Evolutionary conservation across 2,888 invertebrate genomes (phyloP), one percentile per base, ranked within the genome.

Genomic region (Dorcus parallelipipedus): DNA sequence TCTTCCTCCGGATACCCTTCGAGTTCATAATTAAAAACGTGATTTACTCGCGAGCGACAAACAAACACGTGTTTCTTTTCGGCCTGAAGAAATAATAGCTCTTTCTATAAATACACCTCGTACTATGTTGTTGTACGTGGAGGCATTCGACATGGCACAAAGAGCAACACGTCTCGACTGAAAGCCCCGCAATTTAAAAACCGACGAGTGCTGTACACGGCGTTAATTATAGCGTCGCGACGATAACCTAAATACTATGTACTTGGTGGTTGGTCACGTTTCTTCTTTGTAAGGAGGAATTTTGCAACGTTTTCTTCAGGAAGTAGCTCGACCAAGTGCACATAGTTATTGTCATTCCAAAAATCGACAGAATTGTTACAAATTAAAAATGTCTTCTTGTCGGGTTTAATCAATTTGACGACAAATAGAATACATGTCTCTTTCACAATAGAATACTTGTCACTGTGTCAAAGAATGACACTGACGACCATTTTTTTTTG

Each of bases 1-100:
- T 95, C 82, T 94, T 95, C 71, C 93, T 85, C 68, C 93, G 83
- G 67, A 94, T 92, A 49, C 90, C 91, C 71, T 91, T 86, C 67
- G 91, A 87, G 70, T 91, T 86, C 88, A 88, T 88, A 26, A 39
- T 45, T 45, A 54, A 38, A 9, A 49, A 9, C 23, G 41, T 14
- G 6, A 38, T 23, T 20, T 3, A 26, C 23, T 26, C n/a, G 33
- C 33, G 49, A 49, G 10, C 14, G 7, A 43, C 43, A 10, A 43
- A 20, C 43, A 43, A 43, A 17, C 20, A 49, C n/a, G 26, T 10
- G 48, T 17, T n/a, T 48, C 10, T 17, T 20, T 48, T 48, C 8
- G 20, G 20, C 14, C 20, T 10, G 20, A 10, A 17, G 17, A 42
- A 10, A 42, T 14, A 41, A 14, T 42, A 14, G 42, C 26, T 33